Evolutionary conservation across 2,797 vertebrate genomes (phyloP), one percentile per base, ranked within the genome.

Genomic region (Myripristis murdjan): DNA sequence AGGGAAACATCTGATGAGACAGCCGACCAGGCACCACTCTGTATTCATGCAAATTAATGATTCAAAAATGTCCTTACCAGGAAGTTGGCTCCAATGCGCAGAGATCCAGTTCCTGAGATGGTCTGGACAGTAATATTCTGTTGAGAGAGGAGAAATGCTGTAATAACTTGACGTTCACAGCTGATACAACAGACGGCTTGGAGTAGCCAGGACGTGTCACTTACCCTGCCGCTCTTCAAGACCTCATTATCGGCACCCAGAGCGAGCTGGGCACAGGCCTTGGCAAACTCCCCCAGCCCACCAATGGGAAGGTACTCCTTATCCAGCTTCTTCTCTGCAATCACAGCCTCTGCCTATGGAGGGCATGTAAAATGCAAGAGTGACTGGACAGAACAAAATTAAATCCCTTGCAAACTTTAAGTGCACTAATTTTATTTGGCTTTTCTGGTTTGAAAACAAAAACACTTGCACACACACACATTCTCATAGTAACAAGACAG

Each of bases 21-120:
- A 26, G 11, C 4, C n/a, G n/a, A 11, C 1, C 18, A 14, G 15
- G 46, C 9, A 1, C 26, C 6, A 55, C 31, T 8, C 1, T 58
- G 2, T 20, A 33, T 37, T 56, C 56, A n/a, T 64, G 5, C 0
- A 0, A 6, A 58, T 8, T 44, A 48, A 49, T 8, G 1, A 16
- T 23, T 11, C 24, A 11, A 59, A 53, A 12, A 51, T 11, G 16
- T 22, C 6, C 95, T 94, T 74, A 99, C 98, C 96, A 98, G 86
- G 81, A 97, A 99, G 85, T 91, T 97, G 71, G 93, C 98, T 86
- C 98, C 98, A 0, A 99, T 89, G 64, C 97, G 92, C 70, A 99
- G 90, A 62, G 97, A 98, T 73, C 98, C 98, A 0, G 98, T 99
- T 82, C 98, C 98, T 43, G 98, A 99, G 90, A 99, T 99, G 63